phyloP scores from a whole-genome alignment of 1,140 invertebrate species.

The Bombus pyrosoma region DNA sequence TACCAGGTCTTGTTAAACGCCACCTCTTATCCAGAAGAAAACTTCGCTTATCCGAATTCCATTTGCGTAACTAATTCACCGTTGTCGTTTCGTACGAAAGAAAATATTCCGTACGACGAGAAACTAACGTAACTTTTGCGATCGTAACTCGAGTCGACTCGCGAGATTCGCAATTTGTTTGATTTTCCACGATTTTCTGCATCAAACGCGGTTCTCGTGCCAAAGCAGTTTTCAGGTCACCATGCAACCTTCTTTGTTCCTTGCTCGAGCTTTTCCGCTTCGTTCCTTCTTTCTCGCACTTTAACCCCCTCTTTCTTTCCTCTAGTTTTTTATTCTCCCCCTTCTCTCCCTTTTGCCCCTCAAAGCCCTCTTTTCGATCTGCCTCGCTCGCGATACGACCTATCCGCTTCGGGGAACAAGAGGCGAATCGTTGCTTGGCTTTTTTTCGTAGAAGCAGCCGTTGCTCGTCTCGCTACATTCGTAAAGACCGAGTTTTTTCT shows the following conservation, averaged over 20 bases:
- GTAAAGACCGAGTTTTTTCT: conserved; percentile 47
- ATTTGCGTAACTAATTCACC: too few relatives aligned
- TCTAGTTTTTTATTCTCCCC: background rate
- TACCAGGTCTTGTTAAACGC: too few relatives aligned
- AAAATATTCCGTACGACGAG: too few relatives aligned
- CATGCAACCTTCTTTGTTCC: background rate
- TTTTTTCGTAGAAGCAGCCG: conserved; percentile 50
- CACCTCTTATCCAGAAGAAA: too few relatives aligned
- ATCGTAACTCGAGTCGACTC: too few relatives aligned
- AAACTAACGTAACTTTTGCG: rapidly evolving
- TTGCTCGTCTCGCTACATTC: conserved; percentile 65
- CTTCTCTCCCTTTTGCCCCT: background rate
- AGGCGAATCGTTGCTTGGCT: conserved; percentile 9
- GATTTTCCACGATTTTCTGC: too few relatives aligned
- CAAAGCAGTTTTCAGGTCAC: too few relatives aligned
- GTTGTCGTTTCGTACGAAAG: too few relatives aligned
- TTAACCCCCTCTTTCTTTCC: background rate
- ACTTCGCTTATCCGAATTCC: too few relatives aligned
- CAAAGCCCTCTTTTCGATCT: background rate
- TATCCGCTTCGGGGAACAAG: background rate
- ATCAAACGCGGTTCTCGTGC: too few relatives aligned
- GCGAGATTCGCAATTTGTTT: too few relatives aligned
- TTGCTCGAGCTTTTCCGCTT: background rate
- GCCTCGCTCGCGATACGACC: background rate
- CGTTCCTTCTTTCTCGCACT: conserved; percentile 37